Evolutionary conservation across 2,888 invertebrate genomes (phyloP).

Genomic region (Aquatica leii): DNA sequence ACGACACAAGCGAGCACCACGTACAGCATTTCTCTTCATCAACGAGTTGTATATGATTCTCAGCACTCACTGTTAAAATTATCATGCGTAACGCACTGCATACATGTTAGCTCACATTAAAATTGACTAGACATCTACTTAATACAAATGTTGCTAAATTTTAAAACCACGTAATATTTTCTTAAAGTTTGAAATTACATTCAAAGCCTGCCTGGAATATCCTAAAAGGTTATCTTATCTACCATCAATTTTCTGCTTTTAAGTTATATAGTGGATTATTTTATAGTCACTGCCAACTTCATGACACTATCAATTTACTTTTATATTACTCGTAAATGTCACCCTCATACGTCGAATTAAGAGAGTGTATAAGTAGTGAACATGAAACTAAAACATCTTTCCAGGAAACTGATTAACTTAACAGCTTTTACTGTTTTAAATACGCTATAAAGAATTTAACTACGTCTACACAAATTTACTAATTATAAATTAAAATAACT

Average conservation of each 20-base stretch:
- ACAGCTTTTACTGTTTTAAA: too few relatives aligned
- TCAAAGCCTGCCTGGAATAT: slow-evolving; percentile 27
- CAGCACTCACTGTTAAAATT: slow-evolving; percentile 32
- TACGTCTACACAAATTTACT: too few relatives aligned
- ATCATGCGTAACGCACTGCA: slow-evolving; percentile 26
- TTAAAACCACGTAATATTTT: not conserved
- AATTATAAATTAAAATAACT: too few relatives aligned
- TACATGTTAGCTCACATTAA: slow-evolving; percentile 4
- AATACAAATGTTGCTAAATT: not conserved
- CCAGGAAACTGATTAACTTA: too few relatives aligned
- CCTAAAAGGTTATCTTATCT: slow-evolving; percentile 32
- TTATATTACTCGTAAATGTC: slow-evolving; percentile 29
- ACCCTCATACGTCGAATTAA: slow-evolving; percentile 28
- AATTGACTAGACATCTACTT: not conserved
- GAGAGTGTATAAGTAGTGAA: slow-evolving; percentile 20
- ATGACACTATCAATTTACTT: slow-evolving; percentile 42
- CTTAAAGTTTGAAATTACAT: slow-evolving; percentile 13
- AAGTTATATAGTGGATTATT: slow-evolving; percentile 41
- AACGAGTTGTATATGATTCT: slow-evolving; percentile 45
- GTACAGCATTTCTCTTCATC: slow-evolving; percentile 58
- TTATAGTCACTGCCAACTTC: slow-evolving; percentile 36
- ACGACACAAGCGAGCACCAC: slow-evolving; percentile 52
- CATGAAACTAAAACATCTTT: too few relatives aligned
- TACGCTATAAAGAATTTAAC: too few relatives aligned
- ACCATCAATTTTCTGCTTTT: slow-evolving; percentile 40